Conservation (phyloP, 2,888 invertebrate species). For the Volucella inanis region DNA sequence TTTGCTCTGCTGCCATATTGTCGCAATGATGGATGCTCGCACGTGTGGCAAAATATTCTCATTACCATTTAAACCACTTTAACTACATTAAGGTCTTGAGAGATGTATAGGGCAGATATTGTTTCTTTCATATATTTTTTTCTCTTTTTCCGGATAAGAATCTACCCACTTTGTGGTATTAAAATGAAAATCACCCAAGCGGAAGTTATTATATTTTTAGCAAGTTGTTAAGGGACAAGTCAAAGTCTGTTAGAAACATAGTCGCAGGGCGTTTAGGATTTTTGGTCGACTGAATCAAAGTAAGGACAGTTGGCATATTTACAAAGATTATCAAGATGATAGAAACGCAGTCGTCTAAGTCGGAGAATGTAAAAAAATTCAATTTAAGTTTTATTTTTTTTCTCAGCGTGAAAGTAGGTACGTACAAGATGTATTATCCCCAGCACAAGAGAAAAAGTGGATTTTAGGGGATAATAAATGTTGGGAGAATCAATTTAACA, state of each 20-base stretch:
- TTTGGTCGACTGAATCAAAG: too few relatives aligned
- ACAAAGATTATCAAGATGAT: too few relatives aligned
- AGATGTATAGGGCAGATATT: background rate
- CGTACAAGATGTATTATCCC: too few relatives aligned
- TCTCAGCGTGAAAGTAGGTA: too few relatives aligned
- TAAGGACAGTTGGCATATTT: too few relatives aligned
- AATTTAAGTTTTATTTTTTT: too few relatives aligned
- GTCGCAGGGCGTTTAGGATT: too few relatives aligned
- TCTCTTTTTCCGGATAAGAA: background rate
- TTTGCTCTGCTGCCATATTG: slow-evolving; percentile 1
- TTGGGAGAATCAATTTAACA: too few relatives aligned
- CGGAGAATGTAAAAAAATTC: too few relatives aligned
- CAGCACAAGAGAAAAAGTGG: too few relatives aligned
- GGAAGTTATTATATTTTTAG: slow-evolving; percentile 32
- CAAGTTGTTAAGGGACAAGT: slow-evolving; percentile 8
- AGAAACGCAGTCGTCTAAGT: too few relatives aligned
- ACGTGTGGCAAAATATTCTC: slow-evolving; percentile 26
- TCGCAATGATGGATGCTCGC: slow-evolving; percentile 36
- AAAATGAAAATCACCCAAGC: slow-evolving; percentile 13
- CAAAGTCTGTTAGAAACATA: background rate
- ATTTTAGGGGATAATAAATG: too few relatives aligned
- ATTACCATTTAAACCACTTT: slow-evolving; percentile 40
- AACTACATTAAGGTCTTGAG: slow-evolving; percentile 9
- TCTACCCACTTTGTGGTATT: slow-evolving; percentile 8
- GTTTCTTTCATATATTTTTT: background rate